Base-by-base conservation (phyloP, 2,888 invertebrate genomes). In the Euphydryas editha region DNA sequence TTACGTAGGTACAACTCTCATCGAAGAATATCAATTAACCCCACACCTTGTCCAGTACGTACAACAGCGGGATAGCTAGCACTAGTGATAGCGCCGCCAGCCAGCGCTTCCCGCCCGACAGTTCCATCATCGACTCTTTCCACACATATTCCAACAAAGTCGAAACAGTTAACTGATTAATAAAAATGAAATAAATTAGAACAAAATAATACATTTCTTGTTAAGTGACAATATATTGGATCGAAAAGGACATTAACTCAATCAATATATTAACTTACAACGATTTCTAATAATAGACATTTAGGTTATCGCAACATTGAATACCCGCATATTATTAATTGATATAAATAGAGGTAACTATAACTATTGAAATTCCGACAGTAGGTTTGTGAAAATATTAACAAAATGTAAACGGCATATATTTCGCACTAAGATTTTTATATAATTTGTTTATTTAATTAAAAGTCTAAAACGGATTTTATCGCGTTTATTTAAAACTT, bases 231-330 rank as follows among this genome's bases (percentile, higher is more conserved):
- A 42, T 42, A 42, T 42, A 6, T 8, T 18, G 11, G n/a, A 3
- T 7, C 11, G 54, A 24, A 24, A 51, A 24, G 51, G n/a, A 30
- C 30, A 54, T 54, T n/a, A 54, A 54, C 30, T 7, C 36, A 10
- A 54, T 54, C 36, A 44, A 58, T n/a, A 39, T 56, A 37, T 10
- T 39, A 39, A 39, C 21, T 39, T 15, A 20, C 21, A 39, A 39
- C 44, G 20, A 42, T 44, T 44, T 57, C 57, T 44, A 57, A 37
- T 15, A 44, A 44, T 58, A 58, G 57, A 8, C 57, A 58, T 58
- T 21, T 58, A 44, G 57, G 57, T 58, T 58, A 58, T 58, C 57
- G 57, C 57, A 58, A 44, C 17, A 44, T 44, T 58, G 57, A 42
- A 58, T 58, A 24, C 37, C 57, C 24, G 57, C 57, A 36, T 21